Evolutionary conservation across 2,113 vertebrate genomes (phyloP), one percentile per base, ranked within the genome.

Genomic region (Lophochroa leadbeateri): DNA sequence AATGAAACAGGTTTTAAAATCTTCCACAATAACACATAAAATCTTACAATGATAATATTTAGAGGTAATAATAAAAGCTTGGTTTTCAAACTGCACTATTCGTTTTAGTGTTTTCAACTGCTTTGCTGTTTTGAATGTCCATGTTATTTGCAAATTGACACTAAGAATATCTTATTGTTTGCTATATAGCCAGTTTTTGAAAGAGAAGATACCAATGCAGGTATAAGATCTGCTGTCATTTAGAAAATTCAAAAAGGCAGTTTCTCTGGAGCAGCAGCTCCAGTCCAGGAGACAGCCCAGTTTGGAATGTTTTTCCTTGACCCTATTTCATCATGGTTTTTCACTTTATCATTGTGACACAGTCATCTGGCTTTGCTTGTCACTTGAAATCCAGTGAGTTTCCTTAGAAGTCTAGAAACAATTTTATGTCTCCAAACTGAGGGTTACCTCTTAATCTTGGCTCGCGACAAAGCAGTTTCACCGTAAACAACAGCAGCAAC

Each of bases 1-100:
- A 87, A 82, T 50, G 31, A 91, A 79, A 90, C 4, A 88, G 61
- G 82, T 86, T 94, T 87, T 13, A 86, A 95, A 91, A 95, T 49
- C 13, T 88, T 87, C 21, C 16, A 5, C 60, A 63, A 9, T 17
- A 52, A 10, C 19, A 46, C 10, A 52, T 2, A 29, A 72, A 64
- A 76, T 7, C 6, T 90, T 65, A 50, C 6, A 43, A 6, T 0
- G 2, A 52, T 72, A 90, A 9, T 92, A 88, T 91, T 96, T 69
- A 52, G 17, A 27, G 13, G 25, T 85, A 52, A 93, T 49, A 91
- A 90, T 44, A 72, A 97, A 96, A 57, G 60, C 16, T 72, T 79
- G 10, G 9, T 41, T 97, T 96, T 87, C 58, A 96, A 92, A 87
- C 7, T 90, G 17, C 16, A 17, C 49, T 60, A 71, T 13, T 55